Base-by-base conservation (phyloP, 2,113 vertebrate genomes). In the Ceyx melanurus region DNA sequence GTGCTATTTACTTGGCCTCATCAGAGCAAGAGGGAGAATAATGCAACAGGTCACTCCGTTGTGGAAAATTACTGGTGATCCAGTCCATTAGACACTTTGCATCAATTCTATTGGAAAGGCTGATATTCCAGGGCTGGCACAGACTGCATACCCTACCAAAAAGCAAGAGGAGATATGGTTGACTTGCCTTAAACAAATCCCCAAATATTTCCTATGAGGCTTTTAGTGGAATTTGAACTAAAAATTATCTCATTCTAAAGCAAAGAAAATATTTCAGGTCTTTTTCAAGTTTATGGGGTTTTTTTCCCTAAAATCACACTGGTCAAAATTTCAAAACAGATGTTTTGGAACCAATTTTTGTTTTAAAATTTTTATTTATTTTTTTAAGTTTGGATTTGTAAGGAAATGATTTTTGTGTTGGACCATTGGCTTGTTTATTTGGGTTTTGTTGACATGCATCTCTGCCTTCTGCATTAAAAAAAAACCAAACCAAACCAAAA, bases 141-240 rank as follows among this genome's bases (percentile, higher is more conserved):
- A 2, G 40, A 13, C 42, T 25, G 2, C 11, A 5, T 23, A 11
- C 15, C 43, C 11, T 29, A 65, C 48, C 18, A 53, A 85, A 84
- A 92, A 68, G 3, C 8, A 40, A 82, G 42, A 1, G 26, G 6
- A 48, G 9, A 5, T 61, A 65, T 50, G 53, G 58, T n/a, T 78
- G 23, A 35, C 31, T 58, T 68, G 42, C 16, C 48, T 87, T 57
- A 70, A 76, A 50, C 79, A 71, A 93, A 85, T 8, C 15, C 5
- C 22, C 50, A 92, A 92, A 66, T 15, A 73, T 76, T 94, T 93
- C 58, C 56, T 81, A 17, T 83, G 72, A 88, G 80, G 21, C 53
- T 77, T 95, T 58, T 45, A 9, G 18, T 16, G 22, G 91, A 93
- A 87, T 68, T 46, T 73, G 43, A 77, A 70, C 25, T 65, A 56